Conservation (phyloP, 2,797 vertebrate genomes). For the Avahi laniger region DNA sequence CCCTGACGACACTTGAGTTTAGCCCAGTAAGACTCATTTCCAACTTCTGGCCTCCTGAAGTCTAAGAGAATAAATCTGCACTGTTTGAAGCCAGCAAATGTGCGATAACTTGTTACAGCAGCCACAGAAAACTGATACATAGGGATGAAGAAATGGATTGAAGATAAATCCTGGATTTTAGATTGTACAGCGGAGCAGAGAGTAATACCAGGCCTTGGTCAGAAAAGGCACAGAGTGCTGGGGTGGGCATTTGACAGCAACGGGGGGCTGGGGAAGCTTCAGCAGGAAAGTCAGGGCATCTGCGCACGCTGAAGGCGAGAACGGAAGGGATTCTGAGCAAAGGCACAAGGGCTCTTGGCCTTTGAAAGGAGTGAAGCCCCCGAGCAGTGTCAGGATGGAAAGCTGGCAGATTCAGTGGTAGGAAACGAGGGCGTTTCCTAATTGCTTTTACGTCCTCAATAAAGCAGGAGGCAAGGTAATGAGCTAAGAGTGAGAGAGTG, state of each 20-base stretch:
- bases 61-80: not conserved
- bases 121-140: not conserved
- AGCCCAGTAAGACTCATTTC: not conserved
- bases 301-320: not conserved
- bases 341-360: not conserved
- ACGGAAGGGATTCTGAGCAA: not conserved
- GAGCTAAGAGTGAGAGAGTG: not conserved
- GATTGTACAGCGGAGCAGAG: fast-evolving
- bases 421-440: not conserved
- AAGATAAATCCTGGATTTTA: not conserved
- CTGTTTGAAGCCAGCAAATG: not conserved
- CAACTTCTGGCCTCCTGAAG: not conserved
- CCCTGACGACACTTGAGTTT: not conserved
- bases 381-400: not conserved
- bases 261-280: not conserved
- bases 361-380: not conserved
- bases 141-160: no score
- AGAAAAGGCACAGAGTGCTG: no score
- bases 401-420: fast-evolving
- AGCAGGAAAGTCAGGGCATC: not conserved
- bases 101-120: not conserved
- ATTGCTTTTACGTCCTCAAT: not conserved
- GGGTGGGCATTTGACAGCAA: not conserved
- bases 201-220: not conserved
- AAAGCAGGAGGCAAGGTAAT: not conserved